Conservation (phyloP, 2,113 vertebrate species). For the Okapia johnstoni region DNA sequence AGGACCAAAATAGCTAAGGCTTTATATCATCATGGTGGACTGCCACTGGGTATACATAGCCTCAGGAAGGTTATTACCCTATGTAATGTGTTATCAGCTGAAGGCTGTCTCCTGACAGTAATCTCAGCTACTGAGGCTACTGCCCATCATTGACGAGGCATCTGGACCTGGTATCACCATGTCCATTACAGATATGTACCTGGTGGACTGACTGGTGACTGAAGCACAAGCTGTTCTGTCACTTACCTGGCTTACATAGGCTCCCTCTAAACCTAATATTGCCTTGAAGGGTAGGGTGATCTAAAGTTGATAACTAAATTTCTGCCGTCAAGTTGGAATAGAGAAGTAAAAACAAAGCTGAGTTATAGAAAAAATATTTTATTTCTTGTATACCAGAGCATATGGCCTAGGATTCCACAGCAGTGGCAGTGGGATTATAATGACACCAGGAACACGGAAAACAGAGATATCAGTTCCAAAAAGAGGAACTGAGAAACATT, state of each 20-base stretch:
- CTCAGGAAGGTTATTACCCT: background rate
- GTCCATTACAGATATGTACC: background rate
- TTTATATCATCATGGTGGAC: background rate
- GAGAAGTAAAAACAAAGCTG: background rate
- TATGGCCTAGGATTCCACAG: background rate
- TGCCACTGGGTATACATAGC: background rate
- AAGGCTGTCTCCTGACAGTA: background rate
- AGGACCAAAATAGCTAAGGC: background rate
- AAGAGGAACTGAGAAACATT: background rate
- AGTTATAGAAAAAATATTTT: background rate
- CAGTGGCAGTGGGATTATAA: background rate
- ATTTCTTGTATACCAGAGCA: background rate
- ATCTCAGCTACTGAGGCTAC: background rate
- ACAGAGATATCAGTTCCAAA: background rate
- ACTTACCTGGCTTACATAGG: background rate
- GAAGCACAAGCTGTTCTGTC: rapidly evolving
- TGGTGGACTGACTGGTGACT: background rate
- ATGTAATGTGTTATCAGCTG: background rate
- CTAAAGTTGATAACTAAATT: background rate
- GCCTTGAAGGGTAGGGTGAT: background rate
- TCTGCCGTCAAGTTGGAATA: background rate
- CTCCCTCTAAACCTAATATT: background rate
- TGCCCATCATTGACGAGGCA: background rate
- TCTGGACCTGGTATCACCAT: background rate
- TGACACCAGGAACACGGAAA: background rate